Evolutionary conservation across 2,113 vertebrate species (phyloP).

Genomic region (Serilophus lunatus): DNA sequence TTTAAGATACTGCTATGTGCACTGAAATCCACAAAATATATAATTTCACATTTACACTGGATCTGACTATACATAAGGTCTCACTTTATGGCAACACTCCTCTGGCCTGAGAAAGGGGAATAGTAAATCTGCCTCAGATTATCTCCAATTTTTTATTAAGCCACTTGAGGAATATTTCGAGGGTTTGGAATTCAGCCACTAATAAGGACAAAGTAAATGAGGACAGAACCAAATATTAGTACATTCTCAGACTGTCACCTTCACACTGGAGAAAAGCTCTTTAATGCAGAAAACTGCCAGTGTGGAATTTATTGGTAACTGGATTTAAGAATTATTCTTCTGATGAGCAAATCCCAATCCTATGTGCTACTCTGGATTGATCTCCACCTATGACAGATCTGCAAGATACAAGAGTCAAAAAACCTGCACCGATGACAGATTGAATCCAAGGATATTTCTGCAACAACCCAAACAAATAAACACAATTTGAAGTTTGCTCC

Average conservation of each 20-base stretch:
- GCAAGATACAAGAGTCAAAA: background rate
- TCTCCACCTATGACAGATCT: background rate
- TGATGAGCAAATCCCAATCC: background rate
- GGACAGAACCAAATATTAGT: background rate
- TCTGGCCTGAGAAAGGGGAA: background rate
- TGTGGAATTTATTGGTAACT: background rate
- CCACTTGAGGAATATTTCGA: background rate
- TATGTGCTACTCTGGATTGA: background rate
- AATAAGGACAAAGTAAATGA: conserved; percentile 26
- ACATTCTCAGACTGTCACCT: conserved; percentile 19
- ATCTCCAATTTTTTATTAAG: background rate
- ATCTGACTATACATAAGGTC: background rate
- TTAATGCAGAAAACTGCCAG: background rate
- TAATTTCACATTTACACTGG: background rate
- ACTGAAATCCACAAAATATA: conserved; percentile 24
- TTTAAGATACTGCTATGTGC: background rate
- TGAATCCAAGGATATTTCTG: background rate
- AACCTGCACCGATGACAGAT: background rate
- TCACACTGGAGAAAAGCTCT: background rate
- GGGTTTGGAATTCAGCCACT: background rate
- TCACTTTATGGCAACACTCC: background rate
- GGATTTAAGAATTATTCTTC: background rate
- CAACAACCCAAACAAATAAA: background rate
- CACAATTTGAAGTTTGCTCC: background rate
- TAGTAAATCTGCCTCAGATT: background rate